These are phyloP conservation scores for Drosophila leonis DNA, from an alignment of 2,888 invertebrate species.

Conservation along the genomic window DNA sequence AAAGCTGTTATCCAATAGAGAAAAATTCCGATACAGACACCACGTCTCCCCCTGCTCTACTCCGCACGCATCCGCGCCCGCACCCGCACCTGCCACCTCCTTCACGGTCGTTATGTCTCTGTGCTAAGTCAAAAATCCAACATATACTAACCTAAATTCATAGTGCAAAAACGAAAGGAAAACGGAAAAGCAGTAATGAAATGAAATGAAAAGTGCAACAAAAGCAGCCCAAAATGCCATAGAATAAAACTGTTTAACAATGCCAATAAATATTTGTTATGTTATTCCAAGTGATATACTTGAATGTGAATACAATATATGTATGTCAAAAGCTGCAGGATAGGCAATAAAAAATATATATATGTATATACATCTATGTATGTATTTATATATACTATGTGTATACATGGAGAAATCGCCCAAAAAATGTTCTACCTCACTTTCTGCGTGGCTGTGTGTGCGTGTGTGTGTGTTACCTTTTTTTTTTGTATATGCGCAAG, in stretches of 20 bases:
- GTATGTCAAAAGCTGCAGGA: conserved; percentile 51
- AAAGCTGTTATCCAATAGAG: conserved; percentile 75
- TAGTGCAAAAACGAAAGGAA: conserved; percentile 40
- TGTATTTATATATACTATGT: conserved; percentile 46
- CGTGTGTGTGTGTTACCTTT: conserved; percentile 57
- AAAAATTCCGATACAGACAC: conserved; percentile 70
- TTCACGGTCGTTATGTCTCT: conserved; percentile 53
- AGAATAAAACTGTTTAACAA: conserved; percentile 47
- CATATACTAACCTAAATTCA: conserved; percentile 49
- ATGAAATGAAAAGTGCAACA: conserved; percentile 15
- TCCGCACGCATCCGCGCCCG: conserved; percentile 38
- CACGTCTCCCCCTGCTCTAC: conserved; percentile 24
- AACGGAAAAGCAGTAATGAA: background rate
- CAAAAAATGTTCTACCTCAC: conserved; percentile 74
- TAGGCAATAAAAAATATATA: conserved; percentile 34
- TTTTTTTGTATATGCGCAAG: conserved; percentile 67
- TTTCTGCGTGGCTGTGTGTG: conserved; percentile 46
- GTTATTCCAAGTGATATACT: conserved; percentile 31
- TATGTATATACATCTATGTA: conserved; percentile 32
- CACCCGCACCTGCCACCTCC: conserved; percentile 55
- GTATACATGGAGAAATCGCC: conserved; percentile 79
- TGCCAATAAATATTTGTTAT: conserved; percentile 28
- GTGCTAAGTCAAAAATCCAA: conserved; percentile 46
- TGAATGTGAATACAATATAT: conserved; percentile 48
- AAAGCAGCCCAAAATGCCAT: conserved; percentile 24